Conservation (phyloP, 1,140 invertebrate genomes). For the Grapholita molesta region DNA sequence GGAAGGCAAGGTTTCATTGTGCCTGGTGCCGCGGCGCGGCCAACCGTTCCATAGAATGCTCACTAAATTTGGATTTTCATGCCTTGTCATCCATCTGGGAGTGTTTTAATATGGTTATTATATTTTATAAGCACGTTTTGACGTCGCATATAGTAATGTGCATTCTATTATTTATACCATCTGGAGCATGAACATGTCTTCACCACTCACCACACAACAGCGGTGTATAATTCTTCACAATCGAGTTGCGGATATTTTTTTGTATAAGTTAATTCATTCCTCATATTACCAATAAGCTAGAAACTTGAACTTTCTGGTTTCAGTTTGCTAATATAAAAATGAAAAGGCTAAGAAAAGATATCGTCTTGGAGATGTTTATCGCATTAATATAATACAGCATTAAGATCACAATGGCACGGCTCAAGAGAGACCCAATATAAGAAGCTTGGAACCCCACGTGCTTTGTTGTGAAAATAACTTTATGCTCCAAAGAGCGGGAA, state of each 20-base stretch:
- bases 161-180: conserved; percentile 6
- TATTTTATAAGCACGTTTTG: conserved; percentile 30
- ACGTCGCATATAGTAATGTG: conserved; percentile 3
- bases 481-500: conserved; percentile 60
- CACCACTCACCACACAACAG: conserved; percentile 12
- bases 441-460: conserved; percentile 53
- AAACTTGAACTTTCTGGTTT: not conserved
- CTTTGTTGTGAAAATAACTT: conserved; percentile 76
- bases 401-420: conserved; percentile 73
- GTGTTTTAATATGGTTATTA: conserved; percentile 44
- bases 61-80: conserved; percentile 64
- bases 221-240: conserved; percentile 19
- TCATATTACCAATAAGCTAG: not conserved
- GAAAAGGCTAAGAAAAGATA: conserved; percentile 62
- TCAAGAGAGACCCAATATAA: conserved; percentile 73
- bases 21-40: conserved; percentile 34
- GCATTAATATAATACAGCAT: conserved; percentile 76
- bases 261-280: not conserved
- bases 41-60: conserved; percentile 37
- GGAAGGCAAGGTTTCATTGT: conserved; percentile 57
- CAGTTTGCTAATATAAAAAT: conserved; percentile 54
- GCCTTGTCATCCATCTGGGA: conserved; percentile 56
- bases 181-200: conserved; percentile 16
- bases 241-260: not conserved
- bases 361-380: conserved; percentile 70